Percentiles rank a stretch among this genome's conserved stretches.
Evolutionary conservation across 37 sponge, comb jelly and placozoan genomes (phyloP).

Genomic region (Axinella damicornis): DNA sequence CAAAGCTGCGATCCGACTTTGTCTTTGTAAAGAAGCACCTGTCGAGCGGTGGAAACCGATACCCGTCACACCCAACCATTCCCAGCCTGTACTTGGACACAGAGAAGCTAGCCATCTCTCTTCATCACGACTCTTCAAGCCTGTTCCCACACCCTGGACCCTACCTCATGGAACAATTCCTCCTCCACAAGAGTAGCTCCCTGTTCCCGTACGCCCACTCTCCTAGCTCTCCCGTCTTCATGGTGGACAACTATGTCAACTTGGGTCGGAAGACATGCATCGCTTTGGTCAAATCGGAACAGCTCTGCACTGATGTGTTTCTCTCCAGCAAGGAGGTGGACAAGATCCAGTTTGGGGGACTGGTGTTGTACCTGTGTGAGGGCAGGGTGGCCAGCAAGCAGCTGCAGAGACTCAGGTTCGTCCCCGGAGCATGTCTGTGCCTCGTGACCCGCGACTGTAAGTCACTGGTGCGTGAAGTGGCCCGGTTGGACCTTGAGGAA

Average conservation of each 20-base stretch:
- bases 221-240: constrained; percentile 65
- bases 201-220: constrained; percentile 75
- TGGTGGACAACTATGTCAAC: constrained; percentile 84
- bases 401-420: constrained; percentile 78
- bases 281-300: constrained; percentile 46
- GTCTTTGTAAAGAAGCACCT: constrained; percentile 71
- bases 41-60: constrained; percentile 50
- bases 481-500: constrained; percentile 92
- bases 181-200: constrained; percentile 46
- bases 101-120: constrained; percentile 70
- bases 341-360: constrained; percentile 75
- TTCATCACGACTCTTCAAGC: constrained; percentile 69
- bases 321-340: neutral
- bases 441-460: constrained; percentile 87
- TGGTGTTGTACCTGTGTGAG: constrained; percentile 87
- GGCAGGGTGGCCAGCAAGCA: constrained; percentile 53
- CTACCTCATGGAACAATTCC: constrained; percentile 79
- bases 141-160: constrained; percentile 80
- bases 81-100: constrained; percentile 26
- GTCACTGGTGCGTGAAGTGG: constrained; percentile 86
- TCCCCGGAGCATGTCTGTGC: constrained; percentile 82
- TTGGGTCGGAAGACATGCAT: constrained; percentile 67
- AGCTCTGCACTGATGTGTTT: neutral
- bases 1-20: constrained; percentile 46
- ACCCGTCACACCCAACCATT: constrained; percentile 20